phyloP scores from a whole-genome alignment of 2,797 vertebrate genomes.

The Anguilla pacifica region DNA sequence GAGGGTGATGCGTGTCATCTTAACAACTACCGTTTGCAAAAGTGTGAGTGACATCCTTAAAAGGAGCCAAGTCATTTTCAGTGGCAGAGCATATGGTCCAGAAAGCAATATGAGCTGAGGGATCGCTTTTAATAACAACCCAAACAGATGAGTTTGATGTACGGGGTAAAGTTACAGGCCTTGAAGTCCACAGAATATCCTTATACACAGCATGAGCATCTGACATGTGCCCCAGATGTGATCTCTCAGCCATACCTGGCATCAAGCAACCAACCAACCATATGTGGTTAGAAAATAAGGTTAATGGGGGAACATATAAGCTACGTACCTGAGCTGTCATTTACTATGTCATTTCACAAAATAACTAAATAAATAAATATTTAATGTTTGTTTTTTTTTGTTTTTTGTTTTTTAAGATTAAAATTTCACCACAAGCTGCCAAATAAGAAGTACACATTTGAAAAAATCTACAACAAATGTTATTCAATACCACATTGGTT shows the following conservation, averaged over 20 bases:
- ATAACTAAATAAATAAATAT: too few species aligned
- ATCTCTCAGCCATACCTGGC: constrained; percentile 65
- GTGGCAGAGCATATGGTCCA: constrained; percentile 14
- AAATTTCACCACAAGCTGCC: neutral
- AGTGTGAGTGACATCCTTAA: constrained; percentile 7
- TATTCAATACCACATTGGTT: neutral
- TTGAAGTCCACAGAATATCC: constrained; percentile 11
- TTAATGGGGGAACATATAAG: constrained; percentile 47
- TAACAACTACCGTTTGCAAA: neutral
- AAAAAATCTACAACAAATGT: neutral
- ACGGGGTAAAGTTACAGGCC: constrained; percentile 29
- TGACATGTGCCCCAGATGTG: constrained; percentile 62
- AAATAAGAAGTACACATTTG: neutral
- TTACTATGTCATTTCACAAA: neutral
- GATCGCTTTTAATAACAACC: constrained; percentile 22
- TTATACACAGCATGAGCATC: constrained; percentile 18
- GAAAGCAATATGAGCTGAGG: constrained; percentile 18
- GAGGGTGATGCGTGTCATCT: neutral
- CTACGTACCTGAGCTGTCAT: constrained; percentile 10
- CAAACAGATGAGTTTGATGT: constrained; percentile 24
- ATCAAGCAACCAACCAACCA: constrained; percentile 70
- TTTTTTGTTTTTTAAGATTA: neutral
- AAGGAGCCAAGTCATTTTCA: constrained; percentile 25
- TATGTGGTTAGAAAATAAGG: constrained; percentile 68
- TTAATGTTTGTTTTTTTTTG: neutral